Conservation (phyloP, 2,113 vertebrate species). For the Peromyscus californicus region DNA sequence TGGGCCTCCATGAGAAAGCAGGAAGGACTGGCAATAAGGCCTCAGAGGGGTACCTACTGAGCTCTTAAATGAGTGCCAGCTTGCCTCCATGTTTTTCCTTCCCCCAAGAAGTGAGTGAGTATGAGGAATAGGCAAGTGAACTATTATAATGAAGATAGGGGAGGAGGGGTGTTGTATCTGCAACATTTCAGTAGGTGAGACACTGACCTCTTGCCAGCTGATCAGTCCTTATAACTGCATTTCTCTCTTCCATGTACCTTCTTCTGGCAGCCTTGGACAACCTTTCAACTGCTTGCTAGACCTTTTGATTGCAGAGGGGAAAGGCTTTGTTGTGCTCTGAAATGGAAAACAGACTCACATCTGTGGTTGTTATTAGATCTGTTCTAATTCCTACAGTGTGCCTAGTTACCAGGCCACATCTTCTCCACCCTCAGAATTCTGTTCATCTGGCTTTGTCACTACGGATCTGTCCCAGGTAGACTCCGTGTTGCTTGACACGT, state of each 20-base stretch:
- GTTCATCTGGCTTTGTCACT: background rate
- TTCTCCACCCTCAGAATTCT: background rate
- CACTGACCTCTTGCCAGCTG: background rate
- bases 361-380: background rate
- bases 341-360: background rate
- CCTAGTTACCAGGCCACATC: background rate
- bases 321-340: background rate
- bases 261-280: background rate
- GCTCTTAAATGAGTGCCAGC: background rate
- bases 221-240: background rate
- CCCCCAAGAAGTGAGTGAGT: background rate
- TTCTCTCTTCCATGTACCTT: background rate
- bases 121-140: background rate
- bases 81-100: background rate
- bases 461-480: background rate
- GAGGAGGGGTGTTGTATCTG: background rate
- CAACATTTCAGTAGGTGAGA: background rate
- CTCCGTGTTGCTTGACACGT: background rate
- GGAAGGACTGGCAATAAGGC: background rate
- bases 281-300: background rate
- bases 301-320: background rate
- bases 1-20: background rate
- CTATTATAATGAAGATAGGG: background rate
- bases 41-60: background rate
- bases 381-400: background rate